Evolutionary conservation across 2,113 vertebrate species (phyloP), one percentile per base, ranked within the genome.

Genomic region (Paradoxurus hermaphroditus): DNA sequence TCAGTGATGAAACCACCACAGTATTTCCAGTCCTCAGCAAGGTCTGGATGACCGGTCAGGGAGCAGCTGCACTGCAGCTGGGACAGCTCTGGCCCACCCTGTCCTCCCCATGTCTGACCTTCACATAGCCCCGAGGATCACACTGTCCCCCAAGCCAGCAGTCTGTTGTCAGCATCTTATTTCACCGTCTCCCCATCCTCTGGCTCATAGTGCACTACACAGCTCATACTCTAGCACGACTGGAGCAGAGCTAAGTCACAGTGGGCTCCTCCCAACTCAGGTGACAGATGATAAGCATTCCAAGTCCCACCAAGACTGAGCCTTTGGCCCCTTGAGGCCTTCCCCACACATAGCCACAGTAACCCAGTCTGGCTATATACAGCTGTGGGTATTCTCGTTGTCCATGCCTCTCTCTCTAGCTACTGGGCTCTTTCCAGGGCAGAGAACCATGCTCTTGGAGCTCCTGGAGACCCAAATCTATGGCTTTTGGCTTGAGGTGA

Each of bases 31-130:
- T 85, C 75, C 87, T 85, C 72, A 44, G 81, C 87, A 86, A 96
- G 97, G 97, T 96, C 97, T 98, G 95, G 82, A 82, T 97, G 97
- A 97, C 97, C 87, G 53, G 95, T 97, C 97, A 96, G 94, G 27
- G 51, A 96, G 96, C 98, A 98, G 97, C 97, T 98, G 98, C 13
- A 39, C 41, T 78, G 63, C 97, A 98, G 95, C 97, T 98, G 97
- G 94, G 87, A 67, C 27, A 70, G 21, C 77, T 95, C 93, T 83
- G 90, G 82, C 90, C 93, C 34, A 5, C 86, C 78, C 75, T 82
- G 84, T 93, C 95, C 96, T 95, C 84, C 90, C 73, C 84, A 83
- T 2, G 34, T 92, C 96, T 97, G 97, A 97, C 97, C 97, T 97
- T 95, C 51, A 84, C 83, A 72, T 95, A 94, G 92, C 97, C 94